phyloP scores from a whole-genome alignment of 2,888 invertebrate genomes.

The Coecobrya sp. region DNA sequence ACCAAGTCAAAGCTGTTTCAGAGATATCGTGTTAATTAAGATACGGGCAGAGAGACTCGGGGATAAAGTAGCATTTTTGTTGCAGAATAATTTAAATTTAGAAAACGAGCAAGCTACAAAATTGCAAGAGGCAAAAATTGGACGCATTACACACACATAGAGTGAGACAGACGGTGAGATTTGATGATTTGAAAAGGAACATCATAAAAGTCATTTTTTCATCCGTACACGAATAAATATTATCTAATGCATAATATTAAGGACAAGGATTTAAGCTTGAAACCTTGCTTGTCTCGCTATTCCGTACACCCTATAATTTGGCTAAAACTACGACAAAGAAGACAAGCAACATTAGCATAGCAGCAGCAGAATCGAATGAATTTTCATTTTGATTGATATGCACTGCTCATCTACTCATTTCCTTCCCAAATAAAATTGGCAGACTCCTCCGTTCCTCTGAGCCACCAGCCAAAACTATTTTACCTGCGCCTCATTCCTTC shows the following conservation, averaged over 20 bases:
- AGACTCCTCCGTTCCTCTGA: conserved; percentile 11
- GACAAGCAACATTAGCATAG: background rate
- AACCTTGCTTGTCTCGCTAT: conserved; percentile 34
- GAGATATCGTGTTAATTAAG: too few species aligned
- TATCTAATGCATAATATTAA: background rate
- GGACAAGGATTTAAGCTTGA: conserved; percentile 9
- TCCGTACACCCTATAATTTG: background rate
- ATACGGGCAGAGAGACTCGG: too few species aligned
- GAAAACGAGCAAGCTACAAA: too few species aligned
- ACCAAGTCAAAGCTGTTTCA: too few species aligned
- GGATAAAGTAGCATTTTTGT: too few species aligned
- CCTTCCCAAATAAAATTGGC: conserved; percentile 17
- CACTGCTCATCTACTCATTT: conserved; percentile 13
- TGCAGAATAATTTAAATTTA: too few species aligned
- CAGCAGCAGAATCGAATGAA: background rate
- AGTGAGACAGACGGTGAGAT: background rate
- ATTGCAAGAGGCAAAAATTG: background rate
- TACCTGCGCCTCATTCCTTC: background rate
- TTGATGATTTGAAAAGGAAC: background rate
- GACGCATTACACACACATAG: background rate
- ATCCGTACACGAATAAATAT: background rate
- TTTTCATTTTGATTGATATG: conserved; percentile 32
- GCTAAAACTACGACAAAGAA: background rate
- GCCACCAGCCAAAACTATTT: background rate
- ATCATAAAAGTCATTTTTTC: conserved; percentile 23